Base-by-base conservation (phyloP, 2,797 vertebrate genomes). In the Galaxias olidus region DNA sequence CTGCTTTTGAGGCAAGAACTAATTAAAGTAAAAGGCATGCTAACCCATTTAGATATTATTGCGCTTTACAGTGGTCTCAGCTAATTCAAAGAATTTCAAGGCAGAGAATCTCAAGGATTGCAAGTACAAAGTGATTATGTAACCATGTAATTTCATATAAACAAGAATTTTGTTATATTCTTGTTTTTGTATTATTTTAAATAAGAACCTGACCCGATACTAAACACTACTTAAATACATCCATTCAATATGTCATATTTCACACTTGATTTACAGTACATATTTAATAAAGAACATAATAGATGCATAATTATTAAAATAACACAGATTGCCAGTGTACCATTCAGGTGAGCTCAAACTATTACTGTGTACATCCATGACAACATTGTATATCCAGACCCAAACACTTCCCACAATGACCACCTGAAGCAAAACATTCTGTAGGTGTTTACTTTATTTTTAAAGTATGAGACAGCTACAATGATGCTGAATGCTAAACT, bases 11-110 rank as follows among this genome's bases (percentile, higher is more conserved):
- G 43, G 58, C 62, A 51, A 61, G 41, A 61, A 49, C 57, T 61
- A 71, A 71, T 71, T 58, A 61, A 59, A 55, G 50, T 71, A 60
- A 71, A 68, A 71, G 63, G 57, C 69, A 71, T 20, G 48, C 42
- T 43, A 49, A 57, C 49, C 57, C 56, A 59, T 60, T 71, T 63
- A 50, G 53, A 69, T 68, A 62, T 62, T 10, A 61, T 68, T 51
- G 17, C 52, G 13, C 43, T 68, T 57, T 61, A 48, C 51, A 48
- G 66, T 42, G 40, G 66, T 42, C 15, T 57, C 45, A 68, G 53
- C 58, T 48, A 58, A 59, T 51, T 59, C 55, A 51, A 66, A 59
- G 17, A 57, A 19, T 44, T n/a, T n/a, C n/a, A n/a, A n/a, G n/a
- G n/a, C n/a, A n/a, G n/a, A 43, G 13, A 51, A 41, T 50, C 9